Evolutionary conservation across 2,888 invertebrate genomes (phyloP), one percentile per base, ranked within the genome.

Genomic region (Cataglyphis rosenhaueri): DNA sequence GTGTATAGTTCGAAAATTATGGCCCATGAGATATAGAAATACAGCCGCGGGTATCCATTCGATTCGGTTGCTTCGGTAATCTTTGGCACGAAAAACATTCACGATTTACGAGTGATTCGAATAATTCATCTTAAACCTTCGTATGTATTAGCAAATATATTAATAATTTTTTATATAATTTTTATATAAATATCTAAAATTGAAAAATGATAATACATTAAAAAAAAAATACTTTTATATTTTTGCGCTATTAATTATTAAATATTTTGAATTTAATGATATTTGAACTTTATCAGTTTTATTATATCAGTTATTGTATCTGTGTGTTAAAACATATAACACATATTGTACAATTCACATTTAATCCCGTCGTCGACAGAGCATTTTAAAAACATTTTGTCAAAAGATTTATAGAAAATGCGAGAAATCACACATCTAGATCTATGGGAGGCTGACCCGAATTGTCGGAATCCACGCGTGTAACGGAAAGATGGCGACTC

Each of bases 1-100:
- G 57, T 52, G 44, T 79, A 79, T 73, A 74, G 55, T 29, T n/a
- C 8, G 78, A 59, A 74, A 79, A 79, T 79, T 79, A 79, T 79
- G 74, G 70, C 44, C 57, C 35, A 74, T 59, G 55, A 59, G 73
- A 79, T 73, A 79, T 61, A 79, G 59, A 79, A 79, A 79, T 79
- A 44, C 25, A 71, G 44, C 55, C 41, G 38, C 73, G 57, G n/a
- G 32, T 32, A 32, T 3, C 29, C 78, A 57, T 74, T 59, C 78
- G 59, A 25, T 59, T 32, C 41, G 35, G 74, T 55, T 21, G 55
- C 59, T 25, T 18, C 74, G 25, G 25, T 73, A 59, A 73, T 79
- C 75, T 79, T 73, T 48, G 44, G 44, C 73, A 48, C 57, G 74
- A 21, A 79, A 25, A 74, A 9, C 12, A 59, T 3, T 29, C 55